Conservation (phyloP, 1,140 invertebrate genomes). For the Vanessa tameamea region DNA sequence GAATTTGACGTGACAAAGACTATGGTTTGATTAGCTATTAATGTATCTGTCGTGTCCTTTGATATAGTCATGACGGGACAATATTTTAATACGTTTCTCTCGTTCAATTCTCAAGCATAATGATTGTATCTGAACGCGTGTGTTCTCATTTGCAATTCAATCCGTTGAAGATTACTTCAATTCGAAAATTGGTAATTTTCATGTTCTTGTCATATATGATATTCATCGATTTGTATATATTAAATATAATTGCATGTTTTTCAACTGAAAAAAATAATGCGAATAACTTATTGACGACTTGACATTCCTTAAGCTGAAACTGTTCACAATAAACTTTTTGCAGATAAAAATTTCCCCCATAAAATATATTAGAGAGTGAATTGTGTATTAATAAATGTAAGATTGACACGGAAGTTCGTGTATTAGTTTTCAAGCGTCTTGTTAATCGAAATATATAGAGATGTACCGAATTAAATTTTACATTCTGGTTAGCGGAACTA, state of each 20-base stretch:
- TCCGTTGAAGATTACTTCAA: conserved; percentile 9
- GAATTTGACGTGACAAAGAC: conserved; percentile 27
- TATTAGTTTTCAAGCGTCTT: background rate
- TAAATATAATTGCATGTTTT: background rate
- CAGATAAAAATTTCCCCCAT: too few species aligned
- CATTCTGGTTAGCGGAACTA: background rate
- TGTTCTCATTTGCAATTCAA: conserved; percentile 15
- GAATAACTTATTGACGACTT: background rate
- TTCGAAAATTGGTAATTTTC: conserved; percentile 2
- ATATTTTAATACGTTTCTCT: background rate
- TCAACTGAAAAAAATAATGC: too few species aligned
- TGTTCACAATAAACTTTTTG: too few species aligned
- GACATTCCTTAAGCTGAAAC: too few species aligned
- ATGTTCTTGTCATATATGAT: background rate
- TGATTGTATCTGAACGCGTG: background rate
- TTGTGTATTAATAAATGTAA: background rate
- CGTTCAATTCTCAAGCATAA: background rate
- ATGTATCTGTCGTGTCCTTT: background rate
- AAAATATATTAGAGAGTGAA: background rate
- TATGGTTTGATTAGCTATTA: conserved; percentile 18
- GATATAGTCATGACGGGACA: background rate
- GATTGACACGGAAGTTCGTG: background rate
- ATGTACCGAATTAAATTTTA: background rate
- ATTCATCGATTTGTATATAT: background rate
- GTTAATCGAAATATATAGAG: background rate